These are phyloP conservation scores for Tuberolachnus salignus DNA, from an alignment of 2,888 invertebrate genomes.

Conservation along the genomic window DNA sequence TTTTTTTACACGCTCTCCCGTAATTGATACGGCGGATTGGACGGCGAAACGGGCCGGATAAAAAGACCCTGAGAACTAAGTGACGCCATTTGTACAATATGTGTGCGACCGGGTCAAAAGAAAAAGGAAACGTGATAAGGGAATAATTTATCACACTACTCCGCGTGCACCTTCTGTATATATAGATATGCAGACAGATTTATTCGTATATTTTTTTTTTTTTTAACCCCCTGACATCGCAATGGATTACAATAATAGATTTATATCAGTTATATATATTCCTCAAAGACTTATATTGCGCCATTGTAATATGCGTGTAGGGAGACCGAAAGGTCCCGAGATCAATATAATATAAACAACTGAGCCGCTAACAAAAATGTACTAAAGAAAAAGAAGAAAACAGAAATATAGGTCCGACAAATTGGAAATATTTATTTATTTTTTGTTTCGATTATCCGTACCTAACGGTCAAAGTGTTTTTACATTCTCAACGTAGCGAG, in stretches of 20 bases:
- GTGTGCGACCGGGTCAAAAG: background rate
- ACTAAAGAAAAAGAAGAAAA: background rate
- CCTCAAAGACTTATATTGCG: background rate
- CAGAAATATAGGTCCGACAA: too few relatives aligned
- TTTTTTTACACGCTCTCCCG: background rate
- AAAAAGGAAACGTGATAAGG: conserved; percentile 34
- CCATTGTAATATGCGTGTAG: background rate
- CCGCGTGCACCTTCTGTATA: background rate
- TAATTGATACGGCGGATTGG: conserved; percentile 7
- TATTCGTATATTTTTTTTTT: conserved; percentile 28
- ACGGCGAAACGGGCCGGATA: background rate
- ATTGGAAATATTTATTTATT: too few relatives aligned
- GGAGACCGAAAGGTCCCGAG: background rate
- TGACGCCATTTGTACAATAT: conserved; percentile 12
- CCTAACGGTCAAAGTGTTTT: too few relatives aligned
- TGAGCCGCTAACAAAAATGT: background rate
- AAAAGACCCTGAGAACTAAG: background rate
- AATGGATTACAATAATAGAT: conserved; percentile 37
- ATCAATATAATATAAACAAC: background rate
- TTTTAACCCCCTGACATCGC: conserved; percentile 17
- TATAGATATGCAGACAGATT: background rate
- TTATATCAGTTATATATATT: conserved; percentile 27
- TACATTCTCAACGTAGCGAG: too few relatives aligned
- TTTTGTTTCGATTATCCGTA: too few relatives aligned
- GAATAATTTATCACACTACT: conserved; percentile 25